These are phyloP conservation scores for Palythoa grandiflora DNA, from an alignment of 92 coral and sea anemone species.

Conservation along the genomic window DNA sequence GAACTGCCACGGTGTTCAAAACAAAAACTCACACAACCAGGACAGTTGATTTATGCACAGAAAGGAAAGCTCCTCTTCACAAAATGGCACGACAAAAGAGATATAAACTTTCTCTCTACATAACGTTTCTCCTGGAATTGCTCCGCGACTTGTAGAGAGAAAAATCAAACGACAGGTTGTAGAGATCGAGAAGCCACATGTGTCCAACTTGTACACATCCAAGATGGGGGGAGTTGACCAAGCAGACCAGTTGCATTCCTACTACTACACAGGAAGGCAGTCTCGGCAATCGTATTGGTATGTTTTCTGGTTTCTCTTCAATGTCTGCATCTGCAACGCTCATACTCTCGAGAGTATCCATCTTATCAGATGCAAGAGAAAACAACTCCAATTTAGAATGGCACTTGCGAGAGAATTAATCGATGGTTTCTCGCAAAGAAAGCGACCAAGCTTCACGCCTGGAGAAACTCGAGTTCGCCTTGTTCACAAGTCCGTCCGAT, in stretches of 20 bases:
- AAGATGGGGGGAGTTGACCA: conserved; percentile 36
- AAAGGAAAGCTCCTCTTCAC: conserved; percentile 27
- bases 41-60: conserved; percentile 10
- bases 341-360: conserved; percentile 26
- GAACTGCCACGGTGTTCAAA: conserved; percentile 61
- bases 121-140: conserved; percentile 12
- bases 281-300: conserved; percentile 5
- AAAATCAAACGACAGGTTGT: conserved; percentile 11
- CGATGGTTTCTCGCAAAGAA: conserved; percentile 44
- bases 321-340: conserved; percentile 19
- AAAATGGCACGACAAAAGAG: conserved; percentile 45
- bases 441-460: conserved; percentile 17
- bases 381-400: conserved; percentile 13
- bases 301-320: conserved; percentile 48
- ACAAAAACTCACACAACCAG: conserved; percentile 45
- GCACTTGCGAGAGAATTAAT: conserved; percentile 40
- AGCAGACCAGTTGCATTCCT: conserved; percentile 17
- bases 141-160: background rate
- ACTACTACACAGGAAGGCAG: conserved; percentile 15
- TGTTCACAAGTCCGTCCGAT: background rate
- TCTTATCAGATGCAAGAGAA: conserved; percentile 24
- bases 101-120: conserved; percentile 33
- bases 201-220: background rate
- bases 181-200: background rate
- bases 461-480: conserved; percentile 23